phyloP scores from a whole-genome alignment of 1,140 invertebrate genomes.

The Drosophila bocqueti region DNA sequence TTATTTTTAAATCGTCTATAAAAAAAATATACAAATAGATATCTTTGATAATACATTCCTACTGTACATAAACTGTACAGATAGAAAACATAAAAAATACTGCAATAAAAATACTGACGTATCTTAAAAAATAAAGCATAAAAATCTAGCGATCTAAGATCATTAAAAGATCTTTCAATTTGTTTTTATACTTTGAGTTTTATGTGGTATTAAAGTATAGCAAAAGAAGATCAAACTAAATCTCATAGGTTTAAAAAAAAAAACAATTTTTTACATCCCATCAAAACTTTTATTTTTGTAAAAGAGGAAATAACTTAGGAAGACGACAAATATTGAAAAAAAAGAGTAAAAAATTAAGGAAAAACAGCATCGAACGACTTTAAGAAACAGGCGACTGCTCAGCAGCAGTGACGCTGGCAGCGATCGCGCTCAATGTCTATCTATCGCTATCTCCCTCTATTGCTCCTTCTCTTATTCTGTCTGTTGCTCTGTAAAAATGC shows the following conservation, averaged over 20 bases:
- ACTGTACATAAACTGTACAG: not conserved
- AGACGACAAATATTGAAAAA: not conserved
- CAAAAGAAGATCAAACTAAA: not conserved
- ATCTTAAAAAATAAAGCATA: not conserved
- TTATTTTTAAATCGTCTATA: not conserved
- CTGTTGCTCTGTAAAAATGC: constrained; percentile 71
- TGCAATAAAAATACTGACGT: too few relatives aligned
- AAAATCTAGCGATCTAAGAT: not conserved
- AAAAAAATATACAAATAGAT: not conserved
- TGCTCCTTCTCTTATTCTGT: constrained; percentile 15
- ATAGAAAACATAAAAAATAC: not conserved
- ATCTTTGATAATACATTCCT: not conserved
- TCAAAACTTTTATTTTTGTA: not conserved
- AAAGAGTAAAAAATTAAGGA: not conserved
- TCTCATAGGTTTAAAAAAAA: not conserved
- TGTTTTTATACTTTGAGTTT: not conserved
- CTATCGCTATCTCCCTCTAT: constrained; percentile 18
- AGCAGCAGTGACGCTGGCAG: constrained; percentile 29
- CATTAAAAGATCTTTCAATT: not conserved
- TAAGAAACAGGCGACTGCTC: constrained; percentile 10
- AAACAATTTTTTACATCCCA: not conserved
- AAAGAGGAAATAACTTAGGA: constrained; percentile 2
- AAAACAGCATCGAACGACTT: constrained; percentile 2
- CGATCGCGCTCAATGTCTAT: constrained; percentile 42
- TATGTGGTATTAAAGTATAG: not conserved